Percentiles rank a stretch among this genome's conserved stretches.
These are phyloP conservation scores for Bombus turneri DNA, from an alignment of 1,140 invertebrate species.

Conservation along the genomic window DNA sequence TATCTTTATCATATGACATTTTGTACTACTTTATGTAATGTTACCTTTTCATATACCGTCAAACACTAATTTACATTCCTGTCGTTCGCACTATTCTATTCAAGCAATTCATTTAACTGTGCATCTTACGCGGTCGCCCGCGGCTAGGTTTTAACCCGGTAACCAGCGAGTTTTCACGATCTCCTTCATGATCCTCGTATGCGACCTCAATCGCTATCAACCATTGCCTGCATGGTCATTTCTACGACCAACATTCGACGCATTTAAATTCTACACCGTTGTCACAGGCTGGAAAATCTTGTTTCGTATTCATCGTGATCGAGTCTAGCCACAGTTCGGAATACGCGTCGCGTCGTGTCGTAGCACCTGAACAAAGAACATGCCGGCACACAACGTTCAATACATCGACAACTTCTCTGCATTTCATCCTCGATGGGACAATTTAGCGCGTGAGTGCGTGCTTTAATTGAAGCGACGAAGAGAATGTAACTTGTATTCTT, in stretches of 20 bases:
- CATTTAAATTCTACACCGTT: constrained; percentile 47
- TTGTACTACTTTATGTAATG: not conserved
- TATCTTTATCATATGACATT: not conserved
- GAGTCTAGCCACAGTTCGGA: not conserved
- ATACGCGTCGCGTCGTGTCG: not conserved
- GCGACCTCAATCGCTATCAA: constrained; percentile 64
- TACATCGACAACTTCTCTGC: not conserved
- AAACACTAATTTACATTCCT: not conserved
- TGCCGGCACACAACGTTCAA: no score
- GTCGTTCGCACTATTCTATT: not conserved
- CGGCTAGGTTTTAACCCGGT: constrained; percentile 54
- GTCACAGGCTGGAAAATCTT: constrained; percentile 47
- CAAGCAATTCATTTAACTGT: constrained; percentile 19
- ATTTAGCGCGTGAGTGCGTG: not conserved
- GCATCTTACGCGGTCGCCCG: not conserved
- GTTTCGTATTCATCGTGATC: constrained; percentile 52
- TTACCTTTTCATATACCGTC: not conserved
- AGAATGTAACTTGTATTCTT: constrained; percentile 8
- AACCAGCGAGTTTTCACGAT: constrained; percentile 64
- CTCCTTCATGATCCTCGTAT: constrained; percentile 43
- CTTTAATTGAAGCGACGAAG: constrained; percentile 11
- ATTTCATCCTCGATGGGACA: constrained; percentile 8
- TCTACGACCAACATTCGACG: constrained; percentile 46
- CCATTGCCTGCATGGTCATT: constrained; percentile 45
- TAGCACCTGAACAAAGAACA: constrained; percentile 1